Conservation (phyloP, 2,113 vertebrate genomes). For the Fregata magnificens region DNA sequence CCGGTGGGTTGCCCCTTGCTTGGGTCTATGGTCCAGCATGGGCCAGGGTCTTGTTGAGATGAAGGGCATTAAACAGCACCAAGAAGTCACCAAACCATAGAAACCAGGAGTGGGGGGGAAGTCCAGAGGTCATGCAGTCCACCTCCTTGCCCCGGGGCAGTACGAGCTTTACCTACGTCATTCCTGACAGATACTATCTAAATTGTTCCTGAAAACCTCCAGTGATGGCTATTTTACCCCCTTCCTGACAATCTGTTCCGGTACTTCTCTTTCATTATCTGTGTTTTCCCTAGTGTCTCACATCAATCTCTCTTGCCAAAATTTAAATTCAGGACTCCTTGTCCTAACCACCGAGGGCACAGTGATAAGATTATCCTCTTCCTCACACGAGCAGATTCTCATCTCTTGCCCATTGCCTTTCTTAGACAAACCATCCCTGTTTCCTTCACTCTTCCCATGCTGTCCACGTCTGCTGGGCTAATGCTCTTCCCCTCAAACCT, state of each 20-base stretch:
- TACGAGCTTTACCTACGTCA: not conserved
- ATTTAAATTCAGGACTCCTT: not conserved
- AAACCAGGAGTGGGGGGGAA: not conserved
- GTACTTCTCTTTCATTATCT: not conserved
- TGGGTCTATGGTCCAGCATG: fast-evolving
- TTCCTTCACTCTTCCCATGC: not conserved
- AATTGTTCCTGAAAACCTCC: conserved; percentile 11
- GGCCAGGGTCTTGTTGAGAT: not conserved
- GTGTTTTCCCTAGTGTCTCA: not conserved
- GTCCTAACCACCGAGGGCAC: not conserved
- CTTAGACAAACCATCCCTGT: not conserved
- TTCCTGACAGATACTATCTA: not conserved
- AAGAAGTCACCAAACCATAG: not conserved
- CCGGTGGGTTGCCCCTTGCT: not conserved
- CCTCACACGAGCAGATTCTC: not conserved
- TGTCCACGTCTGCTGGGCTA: not conserved
- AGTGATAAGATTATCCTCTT: not conserved
- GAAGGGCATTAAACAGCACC: not conserved
- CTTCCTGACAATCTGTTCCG: not conserved
- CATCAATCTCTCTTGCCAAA: not conserved
- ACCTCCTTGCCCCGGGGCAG: not conserved
- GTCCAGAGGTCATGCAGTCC: not conserved
- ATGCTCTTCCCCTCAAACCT: not conserved
- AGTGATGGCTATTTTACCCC: not conserved
- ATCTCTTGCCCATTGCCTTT: not conserved